Evolutionary conservation across 2,797 vertebrate genomes (phyloP), one percentile per base, ranked within the genome.

Genomic region (Cyprinella venusta): DNA sequence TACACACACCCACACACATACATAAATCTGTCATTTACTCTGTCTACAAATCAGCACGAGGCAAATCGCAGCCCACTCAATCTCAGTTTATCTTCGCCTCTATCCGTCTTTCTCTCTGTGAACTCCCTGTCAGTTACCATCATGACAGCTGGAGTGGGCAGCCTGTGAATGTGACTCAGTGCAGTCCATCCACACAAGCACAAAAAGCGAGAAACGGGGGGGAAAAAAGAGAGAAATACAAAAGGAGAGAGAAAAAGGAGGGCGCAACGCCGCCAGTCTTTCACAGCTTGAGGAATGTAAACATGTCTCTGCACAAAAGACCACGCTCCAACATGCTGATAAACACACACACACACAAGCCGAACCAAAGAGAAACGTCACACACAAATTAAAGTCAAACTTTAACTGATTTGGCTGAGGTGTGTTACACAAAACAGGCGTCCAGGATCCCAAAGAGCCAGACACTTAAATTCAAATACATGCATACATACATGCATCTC

Each of bases 281-380:
- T 83, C 80, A 81, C 77, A 48, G 84, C 79, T 76, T 50, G 56
- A 56, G 86, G 86, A 86, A 88, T 85, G 84, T 86, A 87, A 88
- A 87, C 85, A 84, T 26, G 74, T 82, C 19, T 74, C 19, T 76
- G 50, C 79, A 78, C 52, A 83, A 71, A 85, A 87, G 84, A 63
- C 67, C 67, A 63, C 10, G 61, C 59, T 76, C 74, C 56, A 68
- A 80, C 85, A 84, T 56, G 78, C 81, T 69, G 78, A 64, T 64
- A 81, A 81, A 82, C 65, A 84, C 65, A 76, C 63, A 5, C 71
- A 30, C 84, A 45, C 18, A 10, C 19, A 45, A 1, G 5, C 21
- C 26, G 24, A 33, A 40, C 40, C 65, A 63, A 45, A 36, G 40
- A 40, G 64, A 81, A 72, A 42, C 30, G 13, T 78, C 19, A 76